These are phyloP conservation scores for Bos indicus DNA, from an alignment of 2,113 vertebrate genomes.

Conservation along the genomic window DNA sequence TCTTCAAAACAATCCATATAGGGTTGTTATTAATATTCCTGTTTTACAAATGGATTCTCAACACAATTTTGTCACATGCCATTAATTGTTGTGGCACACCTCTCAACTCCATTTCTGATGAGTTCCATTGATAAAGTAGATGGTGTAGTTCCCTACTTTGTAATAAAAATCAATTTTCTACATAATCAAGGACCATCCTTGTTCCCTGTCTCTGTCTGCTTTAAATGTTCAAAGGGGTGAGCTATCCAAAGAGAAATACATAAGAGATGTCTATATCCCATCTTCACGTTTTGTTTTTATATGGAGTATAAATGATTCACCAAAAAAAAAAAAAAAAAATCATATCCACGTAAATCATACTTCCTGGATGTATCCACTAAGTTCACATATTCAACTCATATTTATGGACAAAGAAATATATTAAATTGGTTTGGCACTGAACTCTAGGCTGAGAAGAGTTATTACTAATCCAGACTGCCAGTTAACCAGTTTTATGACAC, in stretches of 20 bases:
- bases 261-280: neutral
- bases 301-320: neutral
- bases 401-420: neutral
- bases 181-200: neutral
- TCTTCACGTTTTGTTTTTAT: neutral
- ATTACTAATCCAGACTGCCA: neutral
- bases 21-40: neutral
- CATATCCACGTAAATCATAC: neutral
- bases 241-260: neutral
- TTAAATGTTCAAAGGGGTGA: neutral
- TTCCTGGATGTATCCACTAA: neutral
- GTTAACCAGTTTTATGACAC: neutral
- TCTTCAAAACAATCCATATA: neutral
- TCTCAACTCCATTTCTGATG: neutral
- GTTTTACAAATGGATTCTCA: neutral
- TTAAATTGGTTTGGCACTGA: neutral
- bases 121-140: neutral
- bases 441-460: neutral
- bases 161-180: neutral
- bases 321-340: neutral
- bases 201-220: neutral
- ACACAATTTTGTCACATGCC: neutral
- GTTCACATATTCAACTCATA: neutral
- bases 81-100: neutral
- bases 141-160: neutral